These are phyloP conservation scores for Pituophis catenifer DNA, from an alignment of 2,113 vertebrate genomes.

Conservation along the genomic window DNA sequence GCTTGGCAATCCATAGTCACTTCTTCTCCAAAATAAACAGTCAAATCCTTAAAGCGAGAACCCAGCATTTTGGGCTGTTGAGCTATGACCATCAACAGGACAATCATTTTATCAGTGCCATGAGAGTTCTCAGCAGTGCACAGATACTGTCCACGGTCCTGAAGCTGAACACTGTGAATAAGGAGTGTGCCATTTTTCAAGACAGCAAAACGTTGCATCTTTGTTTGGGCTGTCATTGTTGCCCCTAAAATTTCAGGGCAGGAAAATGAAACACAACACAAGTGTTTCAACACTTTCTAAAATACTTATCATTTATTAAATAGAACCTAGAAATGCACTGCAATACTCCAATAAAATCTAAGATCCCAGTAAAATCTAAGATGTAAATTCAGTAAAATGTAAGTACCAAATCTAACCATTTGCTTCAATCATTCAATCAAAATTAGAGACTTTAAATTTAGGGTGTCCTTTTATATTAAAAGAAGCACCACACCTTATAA, in stretches of 20 bases:
- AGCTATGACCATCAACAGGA: conserved; percentile 72
- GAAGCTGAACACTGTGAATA: conserved; percentile 74
- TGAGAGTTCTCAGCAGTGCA: conserved; percentile 82
- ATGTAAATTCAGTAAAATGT: too few relatives aligned
- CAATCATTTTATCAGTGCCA: conserved; percentile 71
- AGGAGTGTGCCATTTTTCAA: conserved; percentile 81
- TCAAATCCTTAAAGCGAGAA: conserved; percentile 75
- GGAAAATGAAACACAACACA: background rate
- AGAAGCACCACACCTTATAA: background rate
- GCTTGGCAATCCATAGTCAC: conserved; percentile 79
- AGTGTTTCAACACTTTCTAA: background rate
- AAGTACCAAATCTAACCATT: background rate
- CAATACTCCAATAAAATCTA: background rate
- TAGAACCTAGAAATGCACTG: background rate
- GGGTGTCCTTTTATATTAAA: background rate
- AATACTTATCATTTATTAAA: background rate
- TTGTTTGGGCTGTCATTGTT: conserved; percentile 74
- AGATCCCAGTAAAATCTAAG: background rate
- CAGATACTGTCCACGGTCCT: conserved; percentile 83
- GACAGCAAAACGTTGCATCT: conserved; percentile 80
- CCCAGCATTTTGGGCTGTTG: conserved; percentile 75
- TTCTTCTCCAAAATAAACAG: conserved; percentile 74
- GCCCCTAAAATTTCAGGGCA: conserved; percentile 67
- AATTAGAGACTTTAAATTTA: background rate
- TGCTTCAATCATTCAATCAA: background rate